Conservation (phyloP, 2,888 invertebrate species). For the Ophonus ardosiacus region DNA sequence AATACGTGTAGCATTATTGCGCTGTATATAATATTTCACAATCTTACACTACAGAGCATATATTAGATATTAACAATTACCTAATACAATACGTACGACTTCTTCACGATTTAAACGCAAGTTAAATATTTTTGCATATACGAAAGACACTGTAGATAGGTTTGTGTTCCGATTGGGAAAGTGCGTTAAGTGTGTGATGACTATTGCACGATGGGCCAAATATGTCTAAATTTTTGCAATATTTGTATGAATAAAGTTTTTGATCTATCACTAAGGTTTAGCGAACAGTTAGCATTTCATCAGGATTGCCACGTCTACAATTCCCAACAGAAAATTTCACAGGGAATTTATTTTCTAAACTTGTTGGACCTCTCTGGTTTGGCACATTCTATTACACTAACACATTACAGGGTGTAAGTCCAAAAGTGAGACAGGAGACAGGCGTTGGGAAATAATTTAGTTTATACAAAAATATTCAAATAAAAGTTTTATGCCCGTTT, state of each 20-base stretch:
- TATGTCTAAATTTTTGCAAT: constrained; percentile 54
- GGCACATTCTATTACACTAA: too few relatives aligned
- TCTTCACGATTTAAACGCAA: constrained; percentile 59
- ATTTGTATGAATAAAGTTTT: constrained; percentile 51
- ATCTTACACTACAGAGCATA: constrained; percentile 57
- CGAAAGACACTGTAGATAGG: constrained; percentile 53
- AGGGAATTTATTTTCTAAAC: background rate
- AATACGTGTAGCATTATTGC: constrained; percentile 75
- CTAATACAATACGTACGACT: constrained; percentile 55
- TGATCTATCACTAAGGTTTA: constrained; percentile 42
- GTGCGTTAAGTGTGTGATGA: constrained; percentile 59
- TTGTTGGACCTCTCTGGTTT: too few relatives aligned
- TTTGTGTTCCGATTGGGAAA: constrained; percentile 50
- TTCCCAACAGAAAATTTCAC: background rate
- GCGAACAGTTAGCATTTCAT: constrained; percentile 43
- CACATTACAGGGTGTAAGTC: too few relatives aligned
- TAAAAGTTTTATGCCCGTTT: too few relatives aligned
- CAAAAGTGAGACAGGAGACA: too few relatives aligned
- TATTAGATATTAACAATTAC: constrained; percentile 53
- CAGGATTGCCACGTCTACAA: constrained; percentile 6
- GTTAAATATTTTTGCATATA: constrained; percentile 61
- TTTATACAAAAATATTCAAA: too few relatives aligned
- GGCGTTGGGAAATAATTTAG: too few relatives aligned
- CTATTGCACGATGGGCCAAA: constrained; percentile 51
- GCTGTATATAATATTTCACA: constrained; percentile 72